Base-by-base conservation (phyloP, 2,888 invertebrate species). In the Apamea sordens region DNA sequence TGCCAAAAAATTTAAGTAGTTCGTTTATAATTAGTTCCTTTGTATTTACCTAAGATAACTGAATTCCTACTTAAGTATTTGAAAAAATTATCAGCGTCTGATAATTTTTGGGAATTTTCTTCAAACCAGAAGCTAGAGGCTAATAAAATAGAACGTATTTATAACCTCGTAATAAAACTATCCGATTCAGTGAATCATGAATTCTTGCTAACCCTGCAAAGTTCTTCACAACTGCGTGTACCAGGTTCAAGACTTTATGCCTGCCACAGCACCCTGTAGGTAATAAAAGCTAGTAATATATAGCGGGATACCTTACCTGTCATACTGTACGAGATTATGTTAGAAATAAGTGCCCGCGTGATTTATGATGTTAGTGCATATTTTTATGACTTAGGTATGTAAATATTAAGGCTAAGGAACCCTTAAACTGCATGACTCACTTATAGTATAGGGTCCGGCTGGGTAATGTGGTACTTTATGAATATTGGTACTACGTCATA, bases 341-440 rank as follows among this genome's bases (percentile, higher is more conserved):
- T 59, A 67, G 67, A 82, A 82, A 82, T 82, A 82, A 85, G 85
- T 85, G 76, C 76, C 32, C 32, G 8, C 6, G 28, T 78, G 85
- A 85, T 85, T 85, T 85, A 82, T 82, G 50, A 73, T 71, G 70
- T 67, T 64, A 71, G 69, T 67, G 79, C 64, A 69, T 69, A 61
- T 75, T 69, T 83, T 73, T 76, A 79, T 53, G 63, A 79, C 67
- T 79, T 65, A n/a, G n/a, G n/a, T n/a, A 32, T 32, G 32, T 32
- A 69, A 75, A 68, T 72, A 63, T 69, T n/a, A 64, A 68, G 41
- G 41, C 44, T 41, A 47, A 21, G 32, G n/a, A 15, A 47, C 28
- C 36, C 15, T 44, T 8, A 36, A 36, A 21, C 7, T 47, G 50
- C 15, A 69, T 53, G 50, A 24, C 59, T 53, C 36, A 77, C 59